phyloP scores from a whole-genome alignment of 2,888 invertebrate genomes.

The Opisthograptis luteolata region DNA sequence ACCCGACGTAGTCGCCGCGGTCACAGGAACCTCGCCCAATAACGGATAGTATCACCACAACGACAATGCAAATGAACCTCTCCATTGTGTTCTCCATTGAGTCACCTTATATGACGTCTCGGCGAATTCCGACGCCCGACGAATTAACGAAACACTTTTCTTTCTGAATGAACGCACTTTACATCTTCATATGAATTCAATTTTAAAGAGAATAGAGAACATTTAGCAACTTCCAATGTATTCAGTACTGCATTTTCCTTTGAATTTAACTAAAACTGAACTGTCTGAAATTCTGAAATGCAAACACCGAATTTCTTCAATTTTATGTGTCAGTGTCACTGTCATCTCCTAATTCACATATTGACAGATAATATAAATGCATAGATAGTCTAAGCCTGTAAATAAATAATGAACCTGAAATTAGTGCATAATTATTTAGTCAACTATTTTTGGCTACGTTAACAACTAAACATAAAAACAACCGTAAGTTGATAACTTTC shows the following conservation, averaged over 20 bases:
- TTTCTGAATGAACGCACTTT: conserved; percentile 16
- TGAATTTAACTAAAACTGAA: too few relatives aligned
- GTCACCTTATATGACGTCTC: conserved; percentile 50
- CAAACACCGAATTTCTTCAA: background rate
- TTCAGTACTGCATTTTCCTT: background rate
- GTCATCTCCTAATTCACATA: too few relatives aligned
- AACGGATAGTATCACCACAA: conserved; percentile 45
- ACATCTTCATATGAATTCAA: conserved; percentile 13
- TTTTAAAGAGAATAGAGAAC: background rate
- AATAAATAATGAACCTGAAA: too few relatives aligned
- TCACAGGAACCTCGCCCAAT: conserved; percentile 50
- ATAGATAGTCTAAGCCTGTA: too few relatives aligned
- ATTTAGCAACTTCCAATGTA: background rate
- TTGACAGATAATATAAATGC: too few relatives aligned
- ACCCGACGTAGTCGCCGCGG: conserved; percentile 75
- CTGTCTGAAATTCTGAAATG: too few relatives aligned
- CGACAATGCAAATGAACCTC: conserved; percentile 43
- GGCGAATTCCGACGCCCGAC: conserved; percentile 39
- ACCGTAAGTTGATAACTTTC: too few relatives aligned
- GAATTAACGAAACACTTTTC: conserved; percentile 26
- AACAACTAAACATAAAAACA: too few relatives aligned
- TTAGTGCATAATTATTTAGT: too few relatives aligned
- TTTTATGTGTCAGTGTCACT: too few relatives aligned
- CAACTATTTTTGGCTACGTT: too few relatives aligned
- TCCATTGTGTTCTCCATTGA: conserved; percentile 67